A percentile compares a stretch with the other conserved stretches of the same genome.
These are phyloP conservation scores for Oncorhynchus keta DNA, from an alignment of 2,113 vertebrate species.

Conservation along the genomic window DNA sequence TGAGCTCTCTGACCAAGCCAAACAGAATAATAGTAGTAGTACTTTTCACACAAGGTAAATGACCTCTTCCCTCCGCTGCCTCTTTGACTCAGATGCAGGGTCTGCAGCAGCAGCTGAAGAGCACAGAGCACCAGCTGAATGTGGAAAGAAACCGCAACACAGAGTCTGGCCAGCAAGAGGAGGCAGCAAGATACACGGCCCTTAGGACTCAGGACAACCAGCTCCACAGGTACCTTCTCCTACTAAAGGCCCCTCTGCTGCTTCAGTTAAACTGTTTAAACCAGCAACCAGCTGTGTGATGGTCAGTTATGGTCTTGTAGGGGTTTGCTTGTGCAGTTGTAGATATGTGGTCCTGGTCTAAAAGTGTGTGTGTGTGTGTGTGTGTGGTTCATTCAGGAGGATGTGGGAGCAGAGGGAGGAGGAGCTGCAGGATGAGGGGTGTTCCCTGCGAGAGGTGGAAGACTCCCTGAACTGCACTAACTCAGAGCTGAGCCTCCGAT, in stretches of 20 bases:
- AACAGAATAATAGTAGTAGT: no score
- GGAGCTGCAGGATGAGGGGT: conserved; percentile 65
- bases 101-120: conserved; percentile 73
- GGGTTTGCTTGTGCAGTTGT: no score
- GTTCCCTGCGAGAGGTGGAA: conserved; percentile 55
- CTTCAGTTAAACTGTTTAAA: no score
- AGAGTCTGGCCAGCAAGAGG: conserved; percentile 57
- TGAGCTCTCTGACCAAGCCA: no score
- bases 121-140: conserved; percentile 62
- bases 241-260: no score
- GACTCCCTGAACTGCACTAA: not conserved
- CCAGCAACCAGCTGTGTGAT: no score
- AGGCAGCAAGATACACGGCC: conserved; percentile 62
- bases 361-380: not conserved
- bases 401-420: conserved; percentile 64
- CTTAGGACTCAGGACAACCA: not conserved
- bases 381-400: conserved; percentile 58
- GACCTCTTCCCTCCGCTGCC: not conserved
- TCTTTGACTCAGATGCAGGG: conserved; percentile 67
- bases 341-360: not conserved
- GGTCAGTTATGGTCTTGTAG: no score
- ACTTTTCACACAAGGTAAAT: no score
- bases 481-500: no score
- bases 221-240: no score
- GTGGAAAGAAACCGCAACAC: conserved; percentile 57